phyloP scores from a whole-genome alignment of 2,113 vertebrate species.

The Gymnogyps californianus region DNA sequence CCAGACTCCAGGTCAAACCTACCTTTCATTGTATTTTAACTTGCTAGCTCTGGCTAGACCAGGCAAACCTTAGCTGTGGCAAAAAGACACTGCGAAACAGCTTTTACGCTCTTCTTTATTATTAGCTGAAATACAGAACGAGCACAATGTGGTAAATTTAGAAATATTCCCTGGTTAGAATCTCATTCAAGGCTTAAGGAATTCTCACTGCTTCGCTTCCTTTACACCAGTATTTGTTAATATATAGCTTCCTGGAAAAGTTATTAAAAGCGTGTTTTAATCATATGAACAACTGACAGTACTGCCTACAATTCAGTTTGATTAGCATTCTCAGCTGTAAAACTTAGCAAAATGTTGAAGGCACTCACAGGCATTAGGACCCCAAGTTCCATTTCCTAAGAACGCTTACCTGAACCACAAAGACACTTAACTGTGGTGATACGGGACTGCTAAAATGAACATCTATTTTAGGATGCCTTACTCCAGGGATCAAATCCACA shows the following conservation, averaged over 20 bases:
- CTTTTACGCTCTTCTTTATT: neutral
- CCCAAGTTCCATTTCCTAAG: neutral
- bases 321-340: fast-evolving
- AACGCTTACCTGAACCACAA: neutral
- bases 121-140: neutral
- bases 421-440: neutral
- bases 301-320: neutral
- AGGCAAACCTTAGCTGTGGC: neutral
- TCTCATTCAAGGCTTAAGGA: neutral
- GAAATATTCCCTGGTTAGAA: constrained; percentile 11
- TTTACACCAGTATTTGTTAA: neutral
- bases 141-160: neutral
- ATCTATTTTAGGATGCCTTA: neutral
- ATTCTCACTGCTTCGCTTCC: constrained; percentile 23
- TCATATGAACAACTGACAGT: neutral
- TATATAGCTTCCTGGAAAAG: neutral
- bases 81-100: neutral
- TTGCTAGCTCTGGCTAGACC: neutral
- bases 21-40: neutral
- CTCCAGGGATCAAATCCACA: neutral
- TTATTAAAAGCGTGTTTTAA: neutral
- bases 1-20: neutral
- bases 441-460: fast-evolving
- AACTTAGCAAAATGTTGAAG: neutral
- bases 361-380: neutral